Percentiles rank a stretch among this genome's conserved stretches.
Evolutionary conservation across 2,113 vertebrate genomes (phyloP).

Genomic region (Trogon surrucura): DNA sequence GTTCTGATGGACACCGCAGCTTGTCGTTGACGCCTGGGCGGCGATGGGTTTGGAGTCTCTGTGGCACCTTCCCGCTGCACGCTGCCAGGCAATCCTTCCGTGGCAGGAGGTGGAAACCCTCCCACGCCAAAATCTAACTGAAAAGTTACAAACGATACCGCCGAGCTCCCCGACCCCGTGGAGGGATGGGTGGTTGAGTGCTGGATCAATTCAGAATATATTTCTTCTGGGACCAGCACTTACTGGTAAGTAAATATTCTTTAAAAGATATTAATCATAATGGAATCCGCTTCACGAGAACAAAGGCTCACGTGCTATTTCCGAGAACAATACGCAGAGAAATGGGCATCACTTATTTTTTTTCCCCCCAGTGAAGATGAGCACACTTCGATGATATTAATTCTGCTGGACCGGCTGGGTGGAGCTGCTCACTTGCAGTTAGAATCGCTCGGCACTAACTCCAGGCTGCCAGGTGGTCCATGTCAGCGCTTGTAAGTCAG

Average conservation of each 20-base stretch:
- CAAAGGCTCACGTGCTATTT: not conserved
- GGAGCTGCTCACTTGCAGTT: not conserved
- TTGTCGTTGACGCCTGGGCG: fast-evolving
- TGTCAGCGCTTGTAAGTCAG: not conserved
- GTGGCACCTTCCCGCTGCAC: not conserved
- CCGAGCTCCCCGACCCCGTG: not conserved
- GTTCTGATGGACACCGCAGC: not conserved
- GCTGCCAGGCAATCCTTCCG: not conserved
- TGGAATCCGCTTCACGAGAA: slow-evolving; percentile 19
- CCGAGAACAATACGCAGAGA: not conserved
- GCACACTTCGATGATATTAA: not conserved
- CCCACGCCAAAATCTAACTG: slow-evolving; percentile 1
- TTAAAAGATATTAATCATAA: not conserved
- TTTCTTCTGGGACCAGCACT: slow-evolving; percentile 33
- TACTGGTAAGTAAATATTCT: slow-evolving; percentile 42
- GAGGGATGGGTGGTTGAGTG: not conserved
- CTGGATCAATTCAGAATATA: slow-evolving; percentile 11
- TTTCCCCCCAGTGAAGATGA: not conserved
- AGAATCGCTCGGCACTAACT: not conserved
- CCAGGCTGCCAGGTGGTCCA: not conserved
- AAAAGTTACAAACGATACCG: not conserved
- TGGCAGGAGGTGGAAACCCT: not conserved
- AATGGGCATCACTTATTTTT: not conserved
- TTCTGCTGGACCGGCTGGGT: not conserved
- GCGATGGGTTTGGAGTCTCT: not conserved